A percentile compares a stretch with the other conserved stretches of the same genome.
Conservation (phyloP, 1,140 invertebrate genomes). For the Ylistrum balloti region DNA sequence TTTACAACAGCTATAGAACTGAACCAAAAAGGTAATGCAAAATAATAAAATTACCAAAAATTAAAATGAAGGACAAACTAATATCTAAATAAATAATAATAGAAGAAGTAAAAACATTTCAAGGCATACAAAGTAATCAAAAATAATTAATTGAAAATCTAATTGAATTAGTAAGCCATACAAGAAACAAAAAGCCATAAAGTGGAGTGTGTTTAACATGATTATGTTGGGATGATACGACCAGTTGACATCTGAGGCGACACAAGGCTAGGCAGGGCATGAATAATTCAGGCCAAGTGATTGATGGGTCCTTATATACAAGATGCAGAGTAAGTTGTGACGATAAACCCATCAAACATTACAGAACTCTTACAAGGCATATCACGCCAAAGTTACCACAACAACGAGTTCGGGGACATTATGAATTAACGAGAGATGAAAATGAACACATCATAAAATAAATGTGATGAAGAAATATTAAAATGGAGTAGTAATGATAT, state of each 20-base stretch:
- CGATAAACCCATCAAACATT: conserved; percentile 16
- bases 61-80: background rate
- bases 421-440: background rate
- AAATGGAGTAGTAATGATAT: background rate
- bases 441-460: conserved; percentile 8
- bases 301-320: conserved; percentile 1
- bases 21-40: background rate
- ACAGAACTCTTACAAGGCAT: background rate
- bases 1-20: background rate
- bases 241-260: conserved; percentile 25
- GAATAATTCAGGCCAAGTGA: background rate
- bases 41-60: background rate
- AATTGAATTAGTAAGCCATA: conserved; percentile 16
- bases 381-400: background rate
- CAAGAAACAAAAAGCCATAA: background rate
- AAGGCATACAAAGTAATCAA: background rate
- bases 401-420: background rate
- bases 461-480: conserved; percentile 10
- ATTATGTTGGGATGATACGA: background rate
- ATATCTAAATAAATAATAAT: background rate
- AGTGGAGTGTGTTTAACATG: background rate
- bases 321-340: conserved; percentile 38
- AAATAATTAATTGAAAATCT: conserved; percentile 3
- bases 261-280: conserved; percentile 12
- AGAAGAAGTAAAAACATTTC: background rate